Evolutionary conservation across 2,797 vertebrate species (phyloP), one percentile per base, ranked within the genome.

Genomic region (Darevskia mixta): DNA sequence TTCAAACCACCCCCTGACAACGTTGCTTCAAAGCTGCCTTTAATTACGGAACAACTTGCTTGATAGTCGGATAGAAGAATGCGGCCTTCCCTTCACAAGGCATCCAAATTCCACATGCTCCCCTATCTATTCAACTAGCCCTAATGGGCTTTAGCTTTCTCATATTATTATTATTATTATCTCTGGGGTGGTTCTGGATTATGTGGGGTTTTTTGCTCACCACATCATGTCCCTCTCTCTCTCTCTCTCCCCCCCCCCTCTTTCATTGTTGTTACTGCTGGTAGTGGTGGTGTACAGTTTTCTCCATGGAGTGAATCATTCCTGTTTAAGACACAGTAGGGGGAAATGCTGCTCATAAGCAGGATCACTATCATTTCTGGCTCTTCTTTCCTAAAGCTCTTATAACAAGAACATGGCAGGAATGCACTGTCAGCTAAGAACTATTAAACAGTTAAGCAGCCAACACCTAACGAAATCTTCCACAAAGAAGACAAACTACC

Each of bases 1-100:
- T 91, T 93, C 88, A 87, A 87, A 88, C 86, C 87, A 94, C 72
- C 92, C 90, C 88, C 69, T 94, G 88, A 91, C 93, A 90, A 92
- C 92, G 85, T 91, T 89, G 88, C 91, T 92, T 92, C 93, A 92
- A 92, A 94, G 92, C 88, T 79, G 77, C 71, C 88, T 80, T 83
- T 90, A 89, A 83, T 82, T 90, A 88, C 55, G 75, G 86, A 91
- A 89, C 86, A 25, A 79, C 58, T 49, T 69, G 87, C 64, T 86
- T 90, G 88, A 72, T 83, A 92, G 41, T 89, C 55, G 84, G 84
- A 92, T 83, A 77, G 81, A 93, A 66, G 85, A 90, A 73, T 2
- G 45, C 64, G 80, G 49, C 85, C 88, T 91, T 66, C 88, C 87
- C 87, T 86, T 89, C 8, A 15, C 76, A 86, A 85, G 91, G 87